Conservation (phyloP, 2,888 invertebrate genomes). For the Drosophila longiperda region DNA sequence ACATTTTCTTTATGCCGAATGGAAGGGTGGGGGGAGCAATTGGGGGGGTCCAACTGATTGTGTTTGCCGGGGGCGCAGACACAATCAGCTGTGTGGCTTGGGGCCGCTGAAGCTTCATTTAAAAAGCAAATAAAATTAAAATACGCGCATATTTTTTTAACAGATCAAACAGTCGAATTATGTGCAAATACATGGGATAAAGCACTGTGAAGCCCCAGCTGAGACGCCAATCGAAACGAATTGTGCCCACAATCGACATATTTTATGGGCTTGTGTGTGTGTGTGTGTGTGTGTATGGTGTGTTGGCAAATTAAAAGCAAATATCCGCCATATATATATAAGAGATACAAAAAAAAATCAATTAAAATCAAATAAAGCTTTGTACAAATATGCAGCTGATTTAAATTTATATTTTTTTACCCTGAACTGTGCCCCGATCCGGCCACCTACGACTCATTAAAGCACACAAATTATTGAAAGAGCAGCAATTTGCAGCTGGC, state of each 20-base stretch:
- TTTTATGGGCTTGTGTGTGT: slow-evolving; percentile 7
- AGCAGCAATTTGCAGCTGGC: slow-evolving; percentile 18
- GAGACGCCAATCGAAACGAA: slow-evolving; percentile 52
- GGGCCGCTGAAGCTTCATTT: slow-evolving; percentile 73
- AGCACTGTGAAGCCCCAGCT: slow-evolving; percentile 36
- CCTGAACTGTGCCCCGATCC: neutral
- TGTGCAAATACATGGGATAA: slow-evolving; percentile 58
- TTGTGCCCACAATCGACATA: slow-evolving; percentile 30
- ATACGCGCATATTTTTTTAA: slow-evolving; percentile 71
- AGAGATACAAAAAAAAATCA: slow-evolving; percentile 29
- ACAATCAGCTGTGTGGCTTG: slow-evolving; percentile 71
- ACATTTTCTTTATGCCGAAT: slow-evolving; percentile 8
- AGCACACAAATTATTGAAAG: slow-evolving; percentile 65
- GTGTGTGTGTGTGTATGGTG: slow-evolving; percentile 22
- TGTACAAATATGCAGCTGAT: slow-evolving; percentile 76
- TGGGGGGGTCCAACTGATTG: slow-evolving; percentile 66
- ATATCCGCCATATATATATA: slow-evolving; percentile 41
- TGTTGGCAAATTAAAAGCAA: slow-evolving; percentile 73
- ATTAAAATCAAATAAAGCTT: slow-evolving; percentile 79
- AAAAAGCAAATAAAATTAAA: slow-evolving; percentile 80
- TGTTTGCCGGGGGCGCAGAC: slow-evolving; percentile 62
- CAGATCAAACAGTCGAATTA: slow-evolving; percentile 76
- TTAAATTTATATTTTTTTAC: slow-evolving; percentile 72
- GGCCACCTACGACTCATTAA: slow-evolving; percentile 48
- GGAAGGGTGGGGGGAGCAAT: neutral